Evolutionary conservation across 2,888 invertebrate genomes (phyloP).

Genomic region (Argyresthia albistria): DNA sequence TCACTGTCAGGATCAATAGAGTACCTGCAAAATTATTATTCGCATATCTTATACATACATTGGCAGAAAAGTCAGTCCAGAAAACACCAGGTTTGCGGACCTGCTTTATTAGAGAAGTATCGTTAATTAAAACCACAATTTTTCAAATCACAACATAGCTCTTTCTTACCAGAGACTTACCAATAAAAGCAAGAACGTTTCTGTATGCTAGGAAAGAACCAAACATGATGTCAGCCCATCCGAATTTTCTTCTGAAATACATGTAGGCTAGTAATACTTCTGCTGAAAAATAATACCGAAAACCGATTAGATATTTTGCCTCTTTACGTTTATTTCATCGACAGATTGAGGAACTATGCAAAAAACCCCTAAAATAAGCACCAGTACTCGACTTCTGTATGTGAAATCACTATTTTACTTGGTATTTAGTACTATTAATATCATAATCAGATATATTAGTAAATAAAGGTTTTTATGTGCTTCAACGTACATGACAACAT

Average conservation of each 20-base stretch:
- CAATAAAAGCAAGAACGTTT: constrained; percentile 53
- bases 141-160: not conserved
- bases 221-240: constrained; percentile 58
- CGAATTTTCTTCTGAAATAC: constrained; percentile 59
- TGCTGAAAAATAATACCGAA: constrained; percentile 31
- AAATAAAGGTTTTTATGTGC: too few species aligned
- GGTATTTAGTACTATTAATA: too few species aligned
- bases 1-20: constrained; percentile 45
- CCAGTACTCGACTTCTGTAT: too few species aligned
- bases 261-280: constrained; percentile 57
- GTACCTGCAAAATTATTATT: constrained; percentile 37
- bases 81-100: not conserved
- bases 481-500: constrained; percentile 40
- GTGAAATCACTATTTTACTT: too few species aligned
- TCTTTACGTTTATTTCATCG: not conserved
- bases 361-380: too few species aligned
- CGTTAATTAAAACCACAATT: not conserved
- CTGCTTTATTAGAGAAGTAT: too few species aligned
- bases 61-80: too few species aligned
- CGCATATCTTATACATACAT: too few species aligned
- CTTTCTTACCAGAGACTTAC: constrained; percentile 24
- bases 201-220: constrained; percentile 57
- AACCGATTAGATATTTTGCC: not conserved
- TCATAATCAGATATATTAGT: too few species aligned
- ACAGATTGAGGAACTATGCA: not conserved